These are phyloP conservation scores for Anastrepha ludens DNA, from an alignment of 1,140 invertebrate species.

Conservation along the genomic window DNA sequence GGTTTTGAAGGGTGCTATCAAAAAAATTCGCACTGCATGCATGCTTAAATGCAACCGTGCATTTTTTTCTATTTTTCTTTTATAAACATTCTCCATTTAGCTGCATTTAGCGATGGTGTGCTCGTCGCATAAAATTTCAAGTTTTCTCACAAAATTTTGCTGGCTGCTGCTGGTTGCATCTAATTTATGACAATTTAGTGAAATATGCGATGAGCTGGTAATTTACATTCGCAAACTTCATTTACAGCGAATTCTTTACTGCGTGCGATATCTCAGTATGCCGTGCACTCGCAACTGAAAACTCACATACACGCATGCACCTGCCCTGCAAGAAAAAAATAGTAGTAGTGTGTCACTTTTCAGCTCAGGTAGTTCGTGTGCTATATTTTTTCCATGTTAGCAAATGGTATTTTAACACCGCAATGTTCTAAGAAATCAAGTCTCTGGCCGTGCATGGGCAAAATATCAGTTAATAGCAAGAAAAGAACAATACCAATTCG, in stretches of 20 bases:
- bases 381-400: too few relatives aligned
- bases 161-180: neutral
- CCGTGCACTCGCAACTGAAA: neutral
- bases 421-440: too few relatives aligned
- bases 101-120: neutral
- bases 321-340: neutral
- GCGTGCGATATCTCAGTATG: neutral
- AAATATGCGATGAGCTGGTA: conserved; percentile 52
- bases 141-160: conserved; percentile 29
- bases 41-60: neutral
- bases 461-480: too few relatives aligned
- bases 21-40: neutral
- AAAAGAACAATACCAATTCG: too few relatives aligned
- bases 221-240: conserved; percentile 52
- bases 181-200: conserved; percentile 52
- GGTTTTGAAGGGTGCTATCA: neutral
- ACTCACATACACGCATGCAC: neutral
- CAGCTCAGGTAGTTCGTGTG: too few relatives aligned
- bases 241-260: conserved; percentile 5
- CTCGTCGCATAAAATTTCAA: conserved; percentile 20
- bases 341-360: too few relatives aligned
- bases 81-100: conserved; percentile 16
- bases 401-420: too few relatives aligned
- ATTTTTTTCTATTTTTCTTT: neutral
- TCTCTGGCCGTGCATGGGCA: too few relatives aligned